Base-by-base conservation (phyloP, 2,797 vertebrate species). In the Protonibea diacanthus region DNA sequence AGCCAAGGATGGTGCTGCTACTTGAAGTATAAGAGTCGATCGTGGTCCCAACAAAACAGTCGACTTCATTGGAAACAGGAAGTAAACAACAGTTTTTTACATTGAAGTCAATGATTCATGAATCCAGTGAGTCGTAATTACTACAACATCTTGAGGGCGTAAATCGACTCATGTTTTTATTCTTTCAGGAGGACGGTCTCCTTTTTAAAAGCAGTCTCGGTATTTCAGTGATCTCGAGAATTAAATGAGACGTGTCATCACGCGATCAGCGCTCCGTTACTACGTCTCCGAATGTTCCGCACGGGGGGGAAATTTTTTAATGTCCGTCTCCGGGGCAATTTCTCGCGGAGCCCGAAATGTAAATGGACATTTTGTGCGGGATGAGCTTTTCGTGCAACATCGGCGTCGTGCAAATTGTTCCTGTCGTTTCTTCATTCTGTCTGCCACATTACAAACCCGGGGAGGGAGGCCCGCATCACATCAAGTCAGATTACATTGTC, bases 401-500 rank as follows among this genome's bases (percentile, higher is more conserved):
- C 20, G 59, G 78, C 79, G 13, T 62, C 85, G 53, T 33, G 53
- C 71, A 77, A 77, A 89, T 89, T 57, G 72, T 64, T 60, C 48
- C 83, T 12, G 71, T 88, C 42, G 59, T 73, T 38, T n/a, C 73
- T 74, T 57, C 48, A 17, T 61, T 73, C 58, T 53, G 21, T 60
- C 70, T 48, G 61, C 21, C 65, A 58, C 84, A 38, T 85, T 76
- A 65, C 63, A 70, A 78, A 71, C 66, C 15, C 33, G 4, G 17
- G 23, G 52, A 71, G 52, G 57, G 62, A 69, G n/a, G 38, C 27
- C 70, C 20, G 18, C 60, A 51, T 33, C 84, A 15, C 80, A 84
- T 88, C 76, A 71, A 80, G 66, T 86, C 84, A 7, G 52, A 84
- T 78, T 72, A 47, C 82, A 78, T 78, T 61, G 83, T 88, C 69